These are phyloP conservation scores for Synanthedon myopaeformis DNA, from an alignment of 2,888 invertebrate genomes.

Conservation along the genomic window DNA sequence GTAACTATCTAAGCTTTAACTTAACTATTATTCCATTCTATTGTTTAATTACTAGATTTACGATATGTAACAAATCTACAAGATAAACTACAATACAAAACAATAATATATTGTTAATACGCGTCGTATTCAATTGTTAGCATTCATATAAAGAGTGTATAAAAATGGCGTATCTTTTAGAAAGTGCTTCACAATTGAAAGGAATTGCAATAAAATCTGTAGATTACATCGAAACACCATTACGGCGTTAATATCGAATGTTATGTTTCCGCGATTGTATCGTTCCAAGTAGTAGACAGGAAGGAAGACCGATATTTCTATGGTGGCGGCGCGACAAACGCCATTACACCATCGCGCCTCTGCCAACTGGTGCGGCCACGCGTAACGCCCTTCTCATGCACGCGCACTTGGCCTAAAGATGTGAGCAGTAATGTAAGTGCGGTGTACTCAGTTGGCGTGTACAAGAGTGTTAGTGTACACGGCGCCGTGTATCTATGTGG, in stretches of 20 bases:
- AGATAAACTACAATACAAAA: too few species aligned
- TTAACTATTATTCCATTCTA: too few species aligned
- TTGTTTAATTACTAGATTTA: too few species aligned
- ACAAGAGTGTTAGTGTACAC: too few species aligned
- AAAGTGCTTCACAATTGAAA: constrained; percentile 3
- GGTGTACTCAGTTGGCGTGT: too few species aligned
- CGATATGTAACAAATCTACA: too few species aligned
- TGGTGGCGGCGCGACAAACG: constrained; percentile 38
- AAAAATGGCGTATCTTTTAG: neutral
- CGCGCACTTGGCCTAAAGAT: neutral
- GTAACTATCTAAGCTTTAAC: too few species aligned
- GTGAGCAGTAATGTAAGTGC: too few species aligned
- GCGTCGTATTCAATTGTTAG: too few species aligned
- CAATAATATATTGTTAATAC: too few species aligned
- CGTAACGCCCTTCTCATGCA: constrained; percentile 14
- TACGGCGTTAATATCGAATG: constrained; percentile 18
- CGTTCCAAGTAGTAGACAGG: constrained; percentile 34
- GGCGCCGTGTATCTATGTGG: too few species aligned
- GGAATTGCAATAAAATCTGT: neutral
- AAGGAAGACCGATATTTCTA: constrained; percentile 48
- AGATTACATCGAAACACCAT: constrained; percentile 13
- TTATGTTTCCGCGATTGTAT: constrained; percentile 3
- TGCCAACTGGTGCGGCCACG: constrained; percentile 9
- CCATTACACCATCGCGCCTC: constrained; percentile 37
- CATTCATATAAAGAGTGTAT: too few species aligned